phyloP scores from a whole-genome alignment of 2,113 vertebrate species.

The Otocyon megalotis region DNA sequence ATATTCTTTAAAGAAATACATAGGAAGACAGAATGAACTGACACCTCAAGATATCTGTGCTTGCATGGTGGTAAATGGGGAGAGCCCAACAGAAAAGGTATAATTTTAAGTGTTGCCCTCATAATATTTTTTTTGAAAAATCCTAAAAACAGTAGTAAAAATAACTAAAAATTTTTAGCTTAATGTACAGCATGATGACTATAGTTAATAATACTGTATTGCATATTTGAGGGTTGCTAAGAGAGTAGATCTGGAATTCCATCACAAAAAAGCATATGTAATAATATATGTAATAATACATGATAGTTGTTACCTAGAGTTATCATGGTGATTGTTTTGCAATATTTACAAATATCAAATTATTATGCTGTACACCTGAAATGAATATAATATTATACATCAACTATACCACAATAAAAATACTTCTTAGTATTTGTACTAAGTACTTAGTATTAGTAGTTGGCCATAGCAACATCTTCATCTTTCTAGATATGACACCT shows the following conservation, averaged over 20 bases:
- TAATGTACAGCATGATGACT: background rate
- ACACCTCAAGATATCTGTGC: background rate
- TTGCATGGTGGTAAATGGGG: background rate
- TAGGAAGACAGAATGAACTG: background rate
- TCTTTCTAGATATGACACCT: background rate
- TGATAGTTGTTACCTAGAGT: background rate
- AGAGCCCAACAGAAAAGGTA: background rate
- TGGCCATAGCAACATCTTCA: background rate
- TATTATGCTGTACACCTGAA: background rate
- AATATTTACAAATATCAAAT: no score
- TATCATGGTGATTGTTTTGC: background rate
- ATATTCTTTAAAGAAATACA: background rate
- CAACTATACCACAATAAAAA: background rate
- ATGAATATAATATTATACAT: background rate
- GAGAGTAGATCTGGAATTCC: background rate
- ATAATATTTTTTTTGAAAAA: slow-evolving; percentile 3
- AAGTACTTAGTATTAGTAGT: no score
- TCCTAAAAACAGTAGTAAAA: slow-evolving; percentile 34
- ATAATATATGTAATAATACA: background rate
- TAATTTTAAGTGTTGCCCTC: background rate
- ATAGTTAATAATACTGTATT: background rate
- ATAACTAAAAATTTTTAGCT: background rate
- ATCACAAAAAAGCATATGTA: background rate
- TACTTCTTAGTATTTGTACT: no score
- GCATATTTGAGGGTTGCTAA: background rate